Evolutionary conservation across 2,888 invertebrate species (phyloP).

Genomic region (Drosophila merina): DNA sequence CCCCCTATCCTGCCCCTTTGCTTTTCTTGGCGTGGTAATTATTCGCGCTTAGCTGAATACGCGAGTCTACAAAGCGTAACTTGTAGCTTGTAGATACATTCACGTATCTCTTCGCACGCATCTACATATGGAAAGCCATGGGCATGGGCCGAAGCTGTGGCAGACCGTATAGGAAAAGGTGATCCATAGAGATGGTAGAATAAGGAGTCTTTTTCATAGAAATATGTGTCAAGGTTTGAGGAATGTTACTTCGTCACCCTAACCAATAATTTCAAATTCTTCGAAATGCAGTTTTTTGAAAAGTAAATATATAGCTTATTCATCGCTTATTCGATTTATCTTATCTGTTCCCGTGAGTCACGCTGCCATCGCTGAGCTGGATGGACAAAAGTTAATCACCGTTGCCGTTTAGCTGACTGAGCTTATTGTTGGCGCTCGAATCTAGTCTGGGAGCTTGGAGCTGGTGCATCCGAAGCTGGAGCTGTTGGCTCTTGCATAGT

Average conservation of each 20-base stretch:
- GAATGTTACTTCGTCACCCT: not conserved
- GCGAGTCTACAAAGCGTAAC: slow-evolving; percentile 78
- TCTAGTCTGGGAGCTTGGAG: slow-evolving; percentile 16
- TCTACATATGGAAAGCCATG: slow-evolving; percentile 63
- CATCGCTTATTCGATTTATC: not conserved
- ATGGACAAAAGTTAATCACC: slow-evolving; percentile 76
- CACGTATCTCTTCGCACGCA: slow-evolving; percentile 71
- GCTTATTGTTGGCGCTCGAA: slow-evolving; percentile 42
- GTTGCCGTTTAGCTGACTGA: slow-evolving; percentile 70
- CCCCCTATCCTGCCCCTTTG: not conserved
- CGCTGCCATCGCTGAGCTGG: slow-evolving; percentile 33
- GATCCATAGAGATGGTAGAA: slow-evolving; percentile 21
- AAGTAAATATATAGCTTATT: not conserved
- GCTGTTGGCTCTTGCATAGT: slow-evolving; percentile 64
- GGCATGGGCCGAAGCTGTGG: slow-evolving; percentile 25
- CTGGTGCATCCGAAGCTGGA: slow-evolving; percentile 30
- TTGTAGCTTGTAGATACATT: slow-evolving; percentile 76
- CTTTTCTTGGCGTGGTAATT: slow-evolving; percentile 72
- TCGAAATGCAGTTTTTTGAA: not conserved
- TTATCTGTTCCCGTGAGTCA: slow-evolving; percentile 18
- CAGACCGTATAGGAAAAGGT: not conserved
- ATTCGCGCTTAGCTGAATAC: slow-evolving; percentile 81
- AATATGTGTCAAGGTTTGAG: not conserved
- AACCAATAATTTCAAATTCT: not conserved
- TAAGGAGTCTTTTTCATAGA: not conserved